Percentiles rank a stretch among this genome's conserved stretches.
phyloP scores from a whole-genome alignment of 1,140 invertebrate genomes.

The Neocloeon triangulifer region DNA sequence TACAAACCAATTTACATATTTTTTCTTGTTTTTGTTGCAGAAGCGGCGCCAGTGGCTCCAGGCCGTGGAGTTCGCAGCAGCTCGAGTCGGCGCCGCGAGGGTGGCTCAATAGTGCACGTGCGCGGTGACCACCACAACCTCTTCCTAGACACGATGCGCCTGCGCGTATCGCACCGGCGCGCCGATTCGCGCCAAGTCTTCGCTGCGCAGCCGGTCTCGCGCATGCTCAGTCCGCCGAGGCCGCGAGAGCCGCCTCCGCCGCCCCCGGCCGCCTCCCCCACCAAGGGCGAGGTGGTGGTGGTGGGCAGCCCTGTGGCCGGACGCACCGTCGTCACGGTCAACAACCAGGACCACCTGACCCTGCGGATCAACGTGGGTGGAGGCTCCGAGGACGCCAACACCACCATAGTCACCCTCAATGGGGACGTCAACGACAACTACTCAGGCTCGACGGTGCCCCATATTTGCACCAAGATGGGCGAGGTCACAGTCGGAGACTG shows the following conservation, averaged over 20 bases:
- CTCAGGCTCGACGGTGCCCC: too few relatives aligned
- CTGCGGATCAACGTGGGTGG: background rate
- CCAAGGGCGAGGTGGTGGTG: constrained; percentile 4
- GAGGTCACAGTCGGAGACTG: too few relatives aligned
- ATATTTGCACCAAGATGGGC: too few relatives aligned
- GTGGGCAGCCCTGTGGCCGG: constrained; percentile 6
- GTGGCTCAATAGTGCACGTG: constrained; percentile 1
- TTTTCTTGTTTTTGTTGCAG: background rate
- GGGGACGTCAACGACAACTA: background rate
- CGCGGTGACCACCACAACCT: too few relatives aligned
- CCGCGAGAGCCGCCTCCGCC: constrained; percentile 18
- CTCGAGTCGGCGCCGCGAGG: background rate
- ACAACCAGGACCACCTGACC: background rate
- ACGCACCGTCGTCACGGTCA: constrained; percentile 1
- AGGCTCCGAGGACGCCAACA: background rate
- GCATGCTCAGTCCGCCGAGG: constrained; percentile 10
- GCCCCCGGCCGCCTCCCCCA: constrained; percentile 17
- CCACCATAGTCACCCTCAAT: constrained; percentile 11
- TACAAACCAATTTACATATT: too few relatives aligned
- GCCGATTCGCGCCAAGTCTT: background rate
- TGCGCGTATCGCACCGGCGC: constrained; percentile 18
- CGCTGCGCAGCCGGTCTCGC: background rate
- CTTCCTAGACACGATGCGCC: constrained; percentile 54
- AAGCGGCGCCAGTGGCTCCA: background rate
- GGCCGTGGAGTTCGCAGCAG: background rate